Evolutionary conservation across 2,113 vertebrate genomes (phyloP).

Genomic region (Symphodus melops): DNA sequence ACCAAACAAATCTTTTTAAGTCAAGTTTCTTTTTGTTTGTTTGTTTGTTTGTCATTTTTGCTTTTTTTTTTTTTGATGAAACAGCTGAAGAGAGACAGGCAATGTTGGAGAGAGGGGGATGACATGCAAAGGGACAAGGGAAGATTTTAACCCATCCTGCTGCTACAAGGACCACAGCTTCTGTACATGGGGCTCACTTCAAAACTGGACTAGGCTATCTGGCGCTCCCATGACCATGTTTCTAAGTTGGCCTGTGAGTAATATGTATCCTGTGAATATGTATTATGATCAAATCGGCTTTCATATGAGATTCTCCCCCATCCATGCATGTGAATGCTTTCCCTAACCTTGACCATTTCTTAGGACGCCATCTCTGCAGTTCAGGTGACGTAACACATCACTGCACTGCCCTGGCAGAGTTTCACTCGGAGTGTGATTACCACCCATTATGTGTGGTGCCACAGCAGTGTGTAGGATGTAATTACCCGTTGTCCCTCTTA

Average conservation of each 20-base stretch:
- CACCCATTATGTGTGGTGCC: conserved; percentile 37
- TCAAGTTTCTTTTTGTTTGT: not conserved
- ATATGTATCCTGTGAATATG: conserved; percentile 69
- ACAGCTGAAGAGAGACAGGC: no score
- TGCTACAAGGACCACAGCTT: no score
- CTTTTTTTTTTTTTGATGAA: no score
- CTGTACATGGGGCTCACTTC: no score
- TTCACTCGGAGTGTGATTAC: conserved; percentile 62
- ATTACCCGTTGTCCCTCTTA: conserved; percentile 42
- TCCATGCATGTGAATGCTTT: conserved; percentile 80
- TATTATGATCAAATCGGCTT: conserved; percentile 76
- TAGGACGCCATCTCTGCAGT: conserved; percentile 55
- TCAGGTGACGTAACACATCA: conserved; percentile 67
- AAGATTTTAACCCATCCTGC: no score
- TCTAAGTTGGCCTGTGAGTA: conserved; percentile 23
- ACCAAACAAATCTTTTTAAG: conserved; percentile 23
- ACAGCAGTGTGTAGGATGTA: conserved; percentile 19
- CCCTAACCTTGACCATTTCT: conserved; percentile 78
- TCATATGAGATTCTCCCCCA: conserved; percentile 68
- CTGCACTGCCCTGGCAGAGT: conserved; percentile 62
- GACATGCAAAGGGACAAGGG: no score
- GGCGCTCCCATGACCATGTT: not conserved
- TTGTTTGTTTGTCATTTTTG: no score
- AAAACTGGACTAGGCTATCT: no score
- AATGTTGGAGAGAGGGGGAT: no score